Evolutionary conservation across 2,797 vertebrate species (phyloP), one percentile per base, ranked within the genome.

Genomic region (Rhabdophis nuchalis): DNA sequence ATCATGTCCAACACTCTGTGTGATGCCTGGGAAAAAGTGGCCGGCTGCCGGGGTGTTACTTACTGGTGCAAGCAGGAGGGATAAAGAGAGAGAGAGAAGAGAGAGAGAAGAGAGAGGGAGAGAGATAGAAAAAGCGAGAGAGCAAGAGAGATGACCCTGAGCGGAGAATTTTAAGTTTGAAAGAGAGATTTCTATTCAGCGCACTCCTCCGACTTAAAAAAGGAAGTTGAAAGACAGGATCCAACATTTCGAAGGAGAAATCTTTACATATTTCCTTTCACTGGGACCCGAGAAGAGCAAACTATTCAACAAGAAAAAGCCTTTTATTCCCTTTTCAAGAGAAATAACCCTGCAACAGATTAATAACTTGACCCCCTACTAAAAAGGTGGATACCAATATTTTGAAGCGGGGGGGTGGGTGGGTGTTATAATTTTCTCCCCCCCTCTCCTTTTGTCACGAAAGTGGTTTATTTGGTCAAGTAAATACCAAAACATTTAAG

Each of bases 201-300:
- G 94, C 94, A 95, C 97, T 96, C 97, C 97, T 96, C 96, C 93
- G 96, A 95, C 96, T 97, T 97, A 97, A 98, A 97, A 97, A 97
- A 95, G 95, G 95, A 97, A 97, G 96, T 97, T 97, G 95, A 97
- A 98, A 97, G 97, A 95, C 93, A 89, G 29, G 58, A 94, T 96
- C 95, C 95, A 97, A 97, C 96, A 96, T 96, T 96, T 94, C 95
- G 96, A 96, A 97, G 91, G 96, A 95, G 95, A 96, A 96, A 96
- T 97, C 97, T 97, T 97, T 97, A 97, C 97, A 97, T 97, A 97
- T 97, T 97, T 97, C 96, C 96, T 96, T 97, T 97, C 96, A 94
- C 94, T 91, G 95, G 96, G 96, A 97, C 97, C 96, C 93, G 93
- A 97, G 95, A 95, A 96, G 92, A 94, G 96, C 96, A 96, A 97